These are phyloP conservation scores for Xiphorhynchus erythropygius DNA, from an alignment of 2,797 vertebrate genomes.

Conservation along the genomic window DNA sequence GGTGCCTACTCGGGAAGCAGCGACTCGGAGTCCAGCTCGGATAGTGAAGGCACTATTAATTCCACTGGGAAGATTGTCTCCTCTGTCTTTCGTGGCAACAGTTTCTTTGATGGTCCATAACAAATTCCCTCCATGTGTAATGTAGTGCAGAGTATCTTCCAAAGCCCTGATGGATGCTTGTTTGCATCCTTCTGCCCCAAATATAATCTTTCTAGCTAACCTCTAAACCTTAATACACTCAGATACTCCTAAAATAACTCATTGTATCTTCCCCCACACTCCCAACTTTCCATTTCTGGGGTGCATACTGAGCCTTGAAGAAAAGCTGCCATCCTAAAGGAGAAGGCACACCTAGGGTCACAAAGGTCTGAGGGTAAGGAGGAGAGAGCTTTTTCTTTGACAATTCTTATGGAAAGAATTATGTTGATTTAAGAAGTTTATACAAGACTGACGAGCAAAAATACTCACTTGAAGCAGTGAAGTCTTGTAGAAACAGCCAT, in stretches of 20 bases:
- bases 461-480: background rate
- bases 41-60: constrained; percentile 94
- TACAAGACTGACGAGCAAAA: constrained; percentile 28
- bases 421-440: constrained; percentile 8
- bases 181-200: constrained; percentile 13
- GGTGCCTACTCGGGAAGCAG: constrained; percentile 96
- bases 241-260: constrained; percentile 23
- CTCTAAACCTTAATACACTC: background rate
- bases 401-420: background rate
- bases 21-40: constrained; percentile 96
- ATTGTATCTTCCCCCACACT: background rate
- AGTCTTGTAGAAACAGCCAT: constrained; percentile 30
- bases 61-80: constrained; percentile 85
- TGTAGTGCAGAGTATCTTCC: constrained; percentile 22
- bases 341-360: background rate
- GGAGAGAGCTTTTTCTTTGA: constrained; percentile 4
- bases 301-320: background rate
- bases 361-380: background rate
- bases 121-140: background rate
- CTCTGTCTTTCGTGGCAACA: constrained; percentile 81
- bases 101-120: constrained; percentile 79
- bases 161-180: constrained; percentile 6
- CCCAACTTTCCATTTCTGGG: background rate
- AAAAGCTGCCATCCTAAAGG: background rate
- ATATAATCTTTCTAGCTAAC: constrained; percentile 46